Base-by-base conservation (phyloP, 2,797 vertebrate genomes). In the Chaunax sp. region DNA sequence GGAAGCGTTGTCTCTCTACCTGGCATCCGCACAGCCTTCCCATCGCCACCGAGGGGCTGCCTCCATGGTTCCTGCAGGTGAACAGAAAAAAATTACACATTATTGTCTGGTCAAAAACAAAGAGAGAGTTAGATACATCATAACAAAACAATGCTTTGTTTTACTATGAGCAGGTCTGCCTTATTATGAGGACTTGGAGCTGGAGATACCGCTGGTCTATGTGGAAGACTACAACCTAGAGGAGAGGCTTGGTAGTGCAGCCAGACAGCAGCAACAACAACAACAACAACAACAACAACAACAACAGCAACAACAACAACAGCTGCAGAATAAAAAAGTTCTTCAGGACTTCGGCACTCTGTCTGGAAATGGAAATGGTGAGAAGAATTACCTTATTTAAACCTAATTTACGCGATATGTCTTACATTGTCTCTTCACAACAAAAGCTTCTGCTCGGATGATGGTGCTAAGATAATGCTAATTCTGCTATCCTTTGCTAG, bases 1-100 rank as follows among this genome's bases (percentile, higher is more conserved):
- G 83, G 95, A 96, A 66, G 89, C 94, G 14, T 75, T 95, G 49
- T 92, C 95, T 50, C 85, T 95, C 20, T 95, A 96, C 71, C 84
- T 96, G 72, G 80, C 93, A 0, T 92, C 90, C 19, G 85, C 81
- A 10, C 92, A 93, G 73, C 90, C 93, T 0, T 89, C 93, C 4
- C 90, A 93, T 64, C 93, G 87, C 65, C 93, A 94, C 74, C 53
- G 88, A 78, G 93, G 90, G 37, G 66, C 92, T 22, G 68, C 89
- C 12, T 35, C 88, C 51, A 87, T 93, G 79, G 76, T 88, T n/a
- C 78, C 90, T 28, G 85, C 89, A 67, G 90, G 91, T 92, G 55
- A 64, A 40, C 5, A 12, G 16, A 30, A 38, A 43, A 53, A 14
- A 3, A 13, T 22, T 15, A 3, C 14, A 10, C 37, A 20, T 44